Evolutionary conservation across 1,140 invertebrate species (phyloP), one percentile per base, ranked within the genome.

Genomic region (Aphidius gifuensis): DNA sequence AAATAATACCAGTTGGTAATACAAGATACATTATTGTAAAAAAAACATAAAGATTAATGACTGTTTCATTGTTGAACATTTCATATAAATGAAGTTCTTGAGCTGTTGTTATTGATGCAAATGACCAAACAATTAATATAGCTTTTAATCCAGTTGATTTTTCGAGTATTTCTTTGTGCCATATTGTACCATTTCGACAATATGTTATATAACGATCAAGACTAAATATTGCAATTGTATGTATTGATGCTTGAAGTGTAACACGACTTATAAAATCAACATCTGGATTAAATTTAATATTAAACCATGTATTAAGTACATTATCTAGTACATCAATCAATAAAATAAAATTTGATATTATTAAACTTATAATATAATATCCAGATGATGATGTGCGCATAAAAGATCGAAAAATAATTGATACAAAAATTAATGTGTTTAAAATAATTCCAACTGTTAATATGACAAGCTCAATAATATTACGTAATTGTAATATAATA

Each of bases 81-180:
- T 69, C 58, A 48, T 72, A 73, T 48, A 78, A 67, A 32, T 76
- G 62, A 43, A 78, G 58, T 23, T 73, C 72, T 62, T 77, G 70
- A 1, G 71, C 69, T 0, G 69, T 64, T 3, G 60, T 60, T 45
- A 75, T 69, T 9, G 67, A 64, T 3, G 69, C 57, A 55, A 68
- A 62, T 6, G 46, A 55, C 76, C 75, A 77, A n/a, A 74, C 71
- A 0, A 72, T 43, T 1, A 71, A 1, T 6, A 76, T 58, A 5
- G 66, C 69, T 60, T 75, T 78, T 5, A 65, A 9, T 0, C 65
- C 66, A 0, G 64, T 70, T 2, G 45, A 43, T 0, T 58, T 54
- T 4, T 71, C 72, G 6, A 64, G 11, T 9, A 73, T 7, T 5
- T 6, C 40, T 11, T 67, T 61, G 0, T 44, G 49, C 45, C 69